These are phyloP conservation scores for Toxonevra muliebris DNA, from an alignment of 2,888 invertebrate genomes.

Conservation along the genomic window DNA sequence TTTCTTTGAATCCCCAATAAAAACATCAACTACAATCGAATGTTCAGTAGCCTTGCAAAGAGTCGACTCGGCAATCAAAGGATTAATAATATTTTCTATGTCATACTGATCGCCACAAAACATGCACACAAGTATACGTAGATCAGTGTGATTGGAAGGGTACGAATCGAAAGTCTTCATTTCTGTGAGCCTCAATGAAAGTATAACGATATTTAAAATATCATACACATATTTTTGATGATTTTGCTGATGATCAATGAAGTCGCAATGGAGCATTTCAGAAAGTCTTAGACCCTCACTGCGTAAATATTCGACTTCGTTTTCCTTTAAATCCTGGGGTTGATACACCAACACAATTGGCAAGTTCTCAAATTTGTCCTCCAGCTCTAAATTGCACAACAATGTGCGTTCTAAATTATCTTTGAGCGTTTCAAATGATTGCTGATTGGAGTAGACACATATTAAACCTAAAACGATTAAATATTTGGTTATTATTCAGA, in stretches of 20 bases:
- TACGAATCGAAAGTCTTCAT: conserved; percentile 63
- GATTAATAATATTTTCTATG: conserved; percentile 87
- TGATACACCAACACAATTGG: conserved; percentile 92
- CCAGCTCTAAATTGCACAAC: conserved; percentile 87
- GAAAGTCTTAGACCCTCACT: conserved; percentile 91
- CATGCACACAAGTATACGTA: conserved; percentile 91
- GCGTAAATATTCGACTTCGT: conserved; percentile 83
- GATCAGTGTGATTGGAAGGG: conserved; percentile 63
- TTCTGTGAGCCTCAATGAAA: conserved; percentile 62
- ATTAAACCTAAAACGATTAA: conserved; percentile 72
- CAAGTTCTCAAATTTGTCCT: conserved; percentile 87
- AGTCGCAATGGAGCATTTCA: conserved; percentile 73
- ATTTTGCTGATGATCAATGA: conserved; percentile 64
- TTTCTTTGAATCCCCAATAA: conserved; percentile 88
- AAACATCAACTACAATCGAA: conserved; percentile 90
- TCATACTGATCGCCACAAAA: conserved; percentile 96
- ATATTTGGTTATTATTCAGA: neutral
- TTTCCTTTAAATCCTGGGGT: conserved; percentile 83
- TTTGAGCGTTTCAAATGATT: conserved; percentile 90
- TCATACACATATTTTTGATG: conserved; percentile 65
- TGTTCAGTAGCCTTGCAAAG: conserved; percentile 76
- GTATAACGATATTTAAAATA: conserved; percentile 64
- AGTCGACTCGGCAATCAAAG: conserved; percentile 82
- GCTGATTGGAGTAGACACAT: conserved; percentile 90
- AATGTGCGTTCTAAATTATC: conserved; percentile 91